Evolutionary conservation across 30 jellyfish, hydroid and myxozoan genomes (phyloP), one percentile per base, ranked within the genome.

Genomic region (Hydractinia echinata): DNA sequence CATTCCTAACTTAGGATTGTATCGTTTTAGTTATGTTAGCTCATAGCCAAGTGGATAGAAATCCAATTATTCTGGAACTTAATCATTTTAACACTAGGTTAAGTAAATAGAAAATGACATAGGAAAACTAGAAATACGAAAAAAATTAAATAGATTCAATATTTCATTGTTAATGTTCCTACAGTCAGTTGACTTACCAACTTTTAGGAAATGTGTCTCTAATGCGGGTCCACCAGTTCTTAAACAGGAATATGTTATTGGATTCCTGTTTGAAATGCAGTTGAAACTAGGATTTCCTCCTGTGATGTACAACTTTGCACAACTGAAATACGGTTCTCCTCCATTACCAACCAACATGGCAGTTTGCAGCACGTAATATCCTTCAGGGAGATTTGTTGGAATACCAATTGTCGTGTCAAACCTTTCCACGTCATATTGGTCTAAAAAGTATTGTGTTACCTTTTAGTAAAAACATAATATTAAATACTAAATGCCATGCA

Each of bases 301-400:
- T 14, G 44, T 8, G 51, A 81, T 68, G 44, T 73, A 19, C 16
- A 81, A 76, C 54, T 61, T 81, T n/a, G 86, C 88, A 44, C 88
- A 81, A 61, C 88, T 61, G 87, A 52, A 64, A 76, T 81, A 81
- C 8, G 88, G 88, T 49, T 51, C 30, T 5, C 49, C 69, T 15
- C 73, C 71, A 61, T 81, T 81, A 21, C 88, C 88, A 30, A 81
- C 88, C 87, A 81, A 21, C 69, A 52, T 6, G 4, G 55, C 73
- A 10, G 66, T 49, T 54, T 81, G 88, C 30, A 81, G 69, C 8
- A 67, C 53, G 4, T 81, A 81, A 7, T 64, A 8, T 7, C 88
- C 88, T 16, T 39, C 88, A 0, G 8, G 74, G 0, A 81, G n/a
- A 21, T 81, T 81, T 15, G 55, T 48, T 51, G 88, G 88, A 4